Evolutionary conservation across 2,797 vertebrate genomes (phyloP), one percentile per base, ranked within the genome.

Genomic region (Spinus pinus): DNA sequence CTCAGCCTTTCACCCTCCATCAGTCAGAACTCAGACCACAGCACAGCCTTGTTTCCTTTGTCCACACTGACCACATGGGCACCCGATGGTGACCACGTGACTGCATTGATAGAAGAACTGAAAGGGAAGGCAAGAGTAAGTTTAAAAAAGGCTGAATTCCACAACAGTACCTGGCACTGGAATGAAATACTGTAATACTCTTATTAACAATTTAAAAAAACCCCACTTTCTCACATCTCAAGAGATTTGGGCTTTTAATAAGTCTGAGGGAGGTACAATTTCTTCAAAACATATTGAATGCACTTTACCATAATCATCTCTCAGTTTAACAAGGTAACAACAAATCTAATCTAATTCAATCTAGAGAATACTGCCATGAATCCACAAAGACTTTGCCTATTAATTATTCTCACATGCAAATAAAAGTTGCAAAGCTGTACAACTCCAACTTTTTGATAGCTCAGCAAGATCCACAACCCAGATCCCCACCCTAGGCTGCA

Each of bases 1-100:
- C 46, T 64, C 50, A 42, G 64, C 65, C 85, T 83, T 81, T 70
- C 79, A 12, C 18, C 46, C 67, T 82, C 20, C 4, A 0, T 46
- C 86, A 78, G 66, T 99, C 98, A 99, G 67, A 99, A 97, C 61
- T 99, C 99, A 5, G 99, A 98, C 99, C 99, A 99, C 56, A 99
- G 98, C 86, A 99, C 98, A 42, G 98, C 99, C 93, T 98, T 98
- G 97, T 98, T 98, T 95, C 99, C 98, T 91, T 99, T 99, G 98
- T 99, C 99, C 97, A 99, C 99, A 27, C 98, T 99, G 92, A 98
- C 98, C 44, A 99, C 98, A 1, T 98, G 98, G 5, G 97, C 93
- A 54, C 99, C 99, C 0, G 98, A 98, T 2, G 99, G 99, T 0
- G 99, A 99, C 99, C 99, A 99, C 0, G 99, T 98, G 19, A 99